Conservation (phyloP, 2,113 vertebrate species). For the Merops nubicus region DNA sequence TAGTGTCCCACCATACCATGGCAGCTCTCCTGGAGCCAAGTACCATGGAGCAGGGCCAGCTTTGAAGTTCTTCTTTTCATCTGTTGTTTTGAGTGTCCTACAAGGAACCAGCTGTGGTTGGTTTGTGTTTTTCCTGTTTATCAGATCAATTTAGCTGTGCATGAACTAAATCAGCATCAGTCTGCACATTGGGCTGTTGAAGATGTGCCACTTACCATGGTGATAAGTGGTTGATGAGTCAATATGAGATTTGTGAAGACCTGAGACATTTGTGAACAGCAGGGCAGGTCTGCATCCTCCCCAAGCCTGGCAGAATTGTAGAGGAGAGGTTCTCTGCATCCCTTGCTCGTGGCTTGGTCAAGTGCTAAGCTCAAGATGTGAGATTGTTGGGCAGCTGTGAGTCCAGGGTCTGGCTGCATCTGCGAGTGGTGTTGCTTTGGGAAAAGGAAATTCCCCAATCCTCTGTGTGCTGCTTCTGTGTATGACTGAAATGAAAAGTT, state of each 20-base stretch:
- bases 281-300: neutral
- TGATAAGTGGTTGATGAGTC: neutral
- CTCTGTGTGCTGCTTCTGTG: neutral
- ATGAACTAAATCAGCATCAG: neutral
- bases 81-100: neutral
- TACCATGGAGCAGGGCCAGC: neutral
- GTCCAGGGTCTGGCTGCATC: neutral
- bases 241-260: neutral
- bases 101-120: neutral
- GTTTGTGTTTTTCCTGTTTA: neutral
- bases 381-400: rapidly evolving
- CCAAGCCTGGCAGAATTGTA: neutral
- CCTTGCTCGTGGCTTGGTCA: neutral
- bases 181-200: neutral
- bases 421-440: neutral
- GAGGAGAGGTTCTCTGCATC: neutral
- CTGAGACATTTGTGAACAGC: neutral
- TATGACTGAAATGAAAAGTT: neutral
- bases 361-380: neutral
- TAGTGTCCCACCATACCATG: rapidly evolving
- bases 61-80: neutral
- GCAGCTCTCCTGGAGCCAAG: neutral
- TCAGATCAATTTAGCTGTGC: neutral
- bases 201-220: neutral
- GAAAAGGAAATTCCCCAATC: neutral